These are phyloP conservation scores for Eutolmus rufibarbis DNA, from an alignment of 2,888 invertebrate genomes.

Conservation along the genomic window DNA sequence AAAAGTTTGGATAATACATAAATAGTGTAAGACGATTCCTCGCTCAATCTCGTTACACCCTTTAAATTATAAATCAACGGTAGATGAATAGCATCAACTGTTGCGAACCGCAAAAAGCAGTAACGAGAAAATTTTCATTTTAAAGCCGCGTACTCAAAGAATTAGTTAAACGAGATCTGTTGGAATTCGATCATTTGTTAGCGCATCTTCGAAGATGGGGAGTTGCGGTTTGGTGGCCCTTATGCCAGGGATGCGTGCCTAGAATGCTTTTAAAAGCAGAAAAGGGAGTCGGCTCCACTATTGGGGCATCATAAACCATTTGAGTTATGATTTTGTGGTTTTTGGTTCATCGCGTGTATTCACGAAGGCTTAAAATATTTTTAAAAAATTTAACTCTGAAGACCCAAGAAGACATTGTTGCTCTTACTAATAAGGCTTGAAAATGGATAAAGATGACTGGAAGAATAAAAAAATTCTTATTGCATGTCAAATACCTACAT, in stretches of 20 bases:
- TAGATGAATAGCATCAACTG: slow-evolving; percentile 20
- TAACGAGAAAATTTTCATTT: slow-evolving; percentile 24
- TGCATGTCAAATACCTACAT: too few relatives aligned
- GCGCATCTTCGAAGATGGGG: background rate
- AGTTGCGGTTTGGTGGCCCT: slow-evolving; percentile 4
- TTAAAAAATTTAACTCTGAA: background rate
- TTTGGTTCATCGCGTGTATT: background rate
- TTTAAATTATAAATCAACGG: slow-evolving; percentile 42
- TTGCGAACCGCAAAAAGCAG: slow-evolving; percentile 34
- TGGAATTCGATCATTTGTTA: slow-evolving; percentile 33
- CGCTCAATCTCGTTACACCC: background rate
- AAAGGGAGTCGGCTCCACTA: slow-evolving; percentile 1
- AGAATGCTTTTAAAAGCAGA: background rate
- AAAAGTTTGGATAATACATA: too few relatives aligned
- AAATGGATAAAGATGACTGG: background rate
- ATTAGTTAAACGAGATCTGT: slow-evolving; percentile 29
- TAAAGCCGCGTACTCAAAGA: background rate
- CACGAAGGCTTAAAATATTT: background rate
- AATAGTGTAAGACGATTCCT: too few relatives aligned
- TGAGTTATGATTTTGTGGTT: slow-evolving; percentile 45
- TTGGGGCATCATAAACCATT: slow-evolving; percentile 43
- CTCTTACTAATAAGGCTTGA: background rate
- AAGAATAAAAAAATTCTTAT: background rate
- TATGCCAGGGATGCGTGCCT: background rate
- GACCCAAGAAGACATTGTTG: background rate